These are phyloP conservation scores for Zygogramma bicolorata DNA, from an alignment of 2,888 invertebrate genomes.

Conservation along the genomic window DNA sequence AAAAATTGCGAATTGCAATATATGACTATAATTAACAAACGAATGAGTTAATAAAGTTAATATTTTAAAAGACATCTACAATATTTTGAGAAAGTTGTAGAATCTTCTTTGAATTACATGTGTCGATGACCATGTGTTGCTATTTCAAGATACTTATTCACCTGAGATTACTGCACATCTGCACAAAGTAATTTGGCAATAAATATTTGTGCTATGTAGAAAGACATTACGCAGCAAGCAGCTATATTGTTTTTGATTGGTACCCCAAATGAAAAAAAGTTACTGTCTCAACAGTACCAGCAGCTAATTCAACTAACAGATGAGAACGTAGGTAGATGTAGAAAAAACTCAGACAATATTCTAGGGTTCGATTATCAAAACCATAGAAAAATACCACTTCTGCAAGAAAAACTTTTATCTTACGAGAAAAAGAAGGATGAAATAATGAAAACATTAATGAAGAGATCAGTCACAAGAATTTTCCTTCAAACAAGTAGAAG, in stretches of 20 bases:
- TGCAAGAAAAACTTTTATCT: conserved; percentile 44
- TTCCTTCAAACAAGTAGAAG: too few relatives aligned
- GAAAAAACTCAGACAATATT: conserved; percentile 40
- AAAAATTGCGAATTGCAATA: too few relatives aligned
- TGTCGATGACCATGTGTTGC: too few relatives aligned
- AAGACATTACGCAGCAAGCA: conserved; percentile 42
- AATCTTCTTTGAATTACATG: too few relatives aligned
- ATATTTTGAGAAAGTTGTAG: too few relatives aligned
- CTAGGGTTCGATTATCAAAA: conserved; percentile 29
- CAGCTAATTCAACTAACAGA: conserved; percentile 47
- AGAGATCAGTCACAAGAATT: too few relatives aligned
- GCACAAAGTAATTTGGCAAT: conserved; percentile 49
- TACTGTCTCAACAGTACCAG: conserved; percentile 31
- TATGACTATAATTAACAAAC: too few relatives aligned
- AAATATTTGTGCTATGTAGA: conserved; percentile 48
- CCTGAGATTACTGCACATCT: too few relatives aligned
- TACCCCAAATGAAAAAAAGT: conserved; percentile 46
- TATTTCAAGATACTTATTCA: too few relatives aligned
- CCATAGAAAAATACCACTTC: conserved; percentile 48
- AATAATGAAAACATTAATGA: conserved; percentile 47
- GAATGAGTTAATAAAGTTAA: too few relatives aligned
- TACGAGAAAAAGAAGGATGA: conserved; percentile 49
- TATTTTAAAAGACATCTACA: too few relatives aligned
- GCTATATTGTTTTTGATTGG: conserved; percentile 48
- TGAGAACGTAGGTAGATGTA: conserved; percentile 39